These are phyloP conservation scores for Oryzias melastigma DNA, from an alignment of 2,113 vertebrate genomes.

Conservation along the genomic window DNA sequence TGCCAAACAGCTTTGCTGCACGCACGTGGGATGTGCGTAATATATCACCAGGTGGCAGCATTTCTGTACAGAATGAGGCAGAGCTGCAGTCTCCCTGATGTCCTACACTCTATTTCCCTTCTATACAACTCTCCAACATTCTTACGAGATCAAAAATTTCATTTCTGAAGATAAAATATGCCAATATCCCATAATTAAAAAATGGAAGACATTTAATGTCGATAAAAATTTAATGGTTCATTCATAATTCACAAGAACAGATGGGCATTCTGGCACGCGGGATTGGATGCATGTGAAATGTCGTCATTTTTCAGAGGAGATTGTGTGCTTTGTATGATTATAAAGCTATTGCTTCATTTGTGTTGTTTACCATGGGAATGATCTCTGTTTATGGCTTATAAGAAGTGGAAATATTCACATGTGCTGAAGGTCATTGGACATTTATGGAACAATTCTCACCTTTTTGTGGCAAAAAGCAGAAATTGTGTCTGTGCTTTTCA, in stretches of 20 bases:
- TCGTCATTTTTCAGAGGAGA: conserved; percentile 37
- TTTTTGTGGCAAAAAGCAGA: too few relatives aligned
- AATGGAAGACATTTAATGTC: conserved; percentile 76
- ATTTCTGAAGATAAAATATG: conserved; percentile 55
- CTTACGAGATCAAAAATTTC: conserved; percentile 31
- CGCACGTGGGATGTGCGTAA: conserved; percentile 39
- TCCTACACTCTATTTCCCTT: conserved; percentile 29
- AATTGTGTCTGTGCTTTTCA: too few relatives aligned
- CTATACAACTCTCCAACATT: conserved; percentile 22
- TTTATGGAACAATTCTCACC: not conserved
- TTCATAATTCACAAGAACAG: conserved; percentile 82
- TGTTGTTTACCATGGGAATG: conserved; percentile 48
- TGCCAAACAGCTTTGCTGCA: conserved; percentile 19
- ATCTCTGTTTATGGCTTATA: conserved; percentile 10
- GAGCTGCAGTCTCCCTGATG: conserved; percentile 31
- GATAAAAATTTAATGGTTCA: conserved; percentile 77
- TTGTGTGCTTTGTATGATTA: conserved; percentile 62
- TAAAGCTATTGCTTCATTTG: conserved; percentile 47
- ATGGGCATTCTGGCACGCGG: conserved; percentile 72
- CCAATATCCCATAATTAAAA: conserved; percentile 75
- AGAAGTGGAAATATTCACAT: conserved; percentile 2
- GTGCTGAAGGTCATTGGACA: conserved; percentile 29
- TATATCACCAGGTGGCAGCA: conserved; percentile 79
- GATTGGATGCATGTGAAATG: conserved; percentile 48
- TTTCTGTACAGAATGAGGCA: conserved; percentile 61